A percentile compares a stretch with the other conserved stretches of the same genome.
phyloP scores from a whole-genome alignment of 53 echinoderm and acorn worm species.

The Holothuria scabra region DNA sequence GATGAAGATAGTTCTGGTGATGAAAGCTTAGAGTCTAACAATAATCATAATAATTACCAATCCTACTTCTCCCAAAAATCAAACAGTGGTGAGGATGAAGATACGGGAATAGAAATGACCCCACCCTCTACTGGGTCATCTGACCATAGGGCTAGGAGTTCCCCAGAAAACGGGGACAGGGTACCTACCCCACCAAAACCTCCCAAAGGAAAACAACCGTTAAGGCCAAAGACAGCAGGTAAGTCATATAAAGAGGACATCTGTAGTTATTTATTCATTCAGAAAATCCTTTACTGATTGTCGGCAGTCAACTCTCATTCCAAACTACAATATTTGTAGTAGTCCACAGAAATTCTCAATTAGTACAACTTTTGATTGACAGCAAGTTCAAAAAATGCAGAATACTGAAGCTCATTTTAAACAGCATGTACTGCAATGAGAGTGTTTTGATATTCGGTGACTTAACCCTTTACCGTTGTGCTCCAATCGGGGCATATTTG shows the following conservation, averaged over 20 bases:
- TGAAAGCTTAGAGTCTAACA: neutral
- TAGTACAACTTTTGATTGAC: too few species aligned
- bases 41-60: conserved; percentile 48
- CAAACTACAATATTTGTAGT: too few species aligned
- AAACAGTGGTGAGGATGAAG: conserved; percentile 62
- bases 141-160: conserved; percentile 50
- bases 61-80: conserved; percentile 49
- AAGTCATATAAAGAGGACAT: neutral
- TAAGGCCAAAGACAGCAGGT: conserved; percentile 90
- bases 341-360: too few species aligned
- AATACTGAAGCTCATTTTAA: too few species aligned
- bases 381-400: too few species aligned
- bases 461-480: too few species aligned
- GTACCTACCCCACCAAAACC: conserved; percentile 77
- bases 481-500: too few species aligned
- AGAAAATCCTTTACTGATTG: too few species aligned
- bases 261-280: too few species aligned
- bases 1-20: conserved; percentile 54
- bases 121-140: conserved; percentile 68
- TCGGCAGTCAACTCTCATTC: too few species aligned
- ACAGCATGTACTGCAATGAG: too few species aligned
- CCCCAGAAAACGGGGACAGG: conserved; percentile 41
- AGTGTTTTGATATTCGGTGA: too few species aligned
- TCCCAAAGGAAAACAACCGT: conserved; percentile 55
- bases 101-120: conserved; percentile 68